Evolutionary conservation across 2,888 invertebrate genomes (phyloP), one percentile per base, ranked within the genome.

Genomic region (Galerucella nymphaeae): DNA sequence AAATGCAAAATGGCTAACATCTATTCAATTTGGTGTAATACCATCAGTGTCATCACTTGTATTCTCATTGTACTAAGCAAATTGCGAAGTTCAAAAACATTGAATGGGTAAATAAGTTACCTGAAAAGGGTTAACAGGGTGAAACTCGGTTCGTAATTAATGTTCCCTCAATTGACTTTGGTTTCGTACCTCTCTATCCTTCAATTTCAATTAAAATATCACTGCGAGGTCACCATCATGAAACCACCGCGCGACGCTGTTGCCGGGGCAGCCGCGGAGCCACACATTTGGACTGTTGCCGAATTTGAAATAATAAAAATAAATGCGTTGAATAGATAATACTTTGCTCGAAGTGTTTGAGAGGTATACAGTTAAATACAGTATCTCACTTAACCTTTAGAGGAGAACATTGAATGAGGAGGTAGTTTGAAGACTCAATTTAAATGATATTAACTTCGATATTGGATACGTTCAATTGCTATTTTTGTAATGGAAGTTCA

Each of bases 131-230:
- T 69, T 69, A 69, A 63, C 55, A 69, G 69, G 62, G 62, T 53
- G 59, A 55, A 66, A 61, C 66, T 55, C 66, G 23, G 61, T 30
- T 61, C 53, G n/a, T 42, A 71, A 71, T 55, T 66, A 66, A 71
- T 23, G 66, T 48, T 50, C 66, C 66, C 61, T 66, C 45, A 66
- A 71, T 71, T 66, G 71, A 66, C 66, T 71, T 66, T 62, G 53
- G 65, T 70, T 65, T 59, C 65, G 58, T 58, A 65, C 65, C 64
- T 66, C 62, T 71, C 61, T 66, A 71, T 62, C 65, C 62, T 71
- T 71, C 71, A 62, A 66, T 10, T 66, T 71, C 61, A 71, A 71
- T 71, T 71, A 66, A 71, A 71, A 71, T 62, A 61, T 68, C 61
- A 30, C 68, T 41, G 63, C n/a, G 42, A 63, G 30, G 59, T 59